Evolutionary conservation across 2,113 vertebrate species (phyloP).

Genomic region (Spheniscus mendiculus): DNA sequence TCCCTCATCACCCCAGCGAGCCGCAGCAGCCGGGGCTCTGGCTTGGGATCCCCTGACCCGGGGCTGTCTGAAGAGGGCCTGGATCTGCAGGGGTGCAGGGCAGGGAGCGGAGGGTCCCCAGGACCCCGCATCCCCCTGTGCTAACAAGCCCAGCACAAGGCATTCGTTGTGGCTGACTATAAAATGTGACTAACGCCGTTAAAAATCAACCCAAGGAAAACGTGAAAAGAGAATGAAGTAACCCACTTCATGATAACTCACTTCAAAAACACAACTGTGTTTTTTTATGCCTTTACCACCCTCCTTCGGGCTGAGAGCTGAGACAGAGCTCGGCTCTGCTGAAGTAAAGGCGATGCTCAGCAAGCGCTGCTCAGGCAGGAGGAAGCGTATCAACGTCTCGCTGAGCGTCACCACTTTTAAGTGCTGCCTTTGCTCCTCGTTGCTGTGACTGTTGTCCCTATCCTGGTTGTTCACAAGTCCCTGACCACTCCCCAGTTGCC

Average conservation of each 20-base stretch:
- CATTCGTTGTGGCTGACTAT: accelerated
- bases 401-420: accelerated
- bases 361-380: background rate
- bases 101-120: background rate
- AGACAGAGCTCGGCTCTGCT: background rate
- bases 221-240: accelerated
- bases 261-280: accelerated
- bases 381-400: accelerated
- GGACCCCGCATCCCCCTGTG: background rate
- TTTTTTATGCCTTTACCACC: background rate
- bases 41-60: accelerated
- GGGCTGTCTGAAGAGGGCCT: background rate
- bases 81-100: background rate
- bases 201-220: accelerated
- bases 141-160: background rate
- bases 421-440: background rate
- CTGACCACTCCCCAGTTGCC: background rate
- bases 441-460: background rate
- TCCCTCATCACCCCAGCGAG: background rate
- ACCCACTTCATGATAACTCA: accelerated
- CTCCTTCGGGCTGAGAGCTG: accelerated
- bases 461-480: background rate
- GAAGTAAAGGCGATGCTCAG: background rate
- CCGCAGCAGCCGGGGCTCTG: accelerated
- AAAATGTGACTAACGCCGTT: accelerated